Percentiles rank a stretch among this genome's conserved stretches.
These are phyloP conservation scores for Gymnothorax reevesii DNA, from an alignment of 2,797 vertebrate genomes.

Conservation along the genomic window DNA sequence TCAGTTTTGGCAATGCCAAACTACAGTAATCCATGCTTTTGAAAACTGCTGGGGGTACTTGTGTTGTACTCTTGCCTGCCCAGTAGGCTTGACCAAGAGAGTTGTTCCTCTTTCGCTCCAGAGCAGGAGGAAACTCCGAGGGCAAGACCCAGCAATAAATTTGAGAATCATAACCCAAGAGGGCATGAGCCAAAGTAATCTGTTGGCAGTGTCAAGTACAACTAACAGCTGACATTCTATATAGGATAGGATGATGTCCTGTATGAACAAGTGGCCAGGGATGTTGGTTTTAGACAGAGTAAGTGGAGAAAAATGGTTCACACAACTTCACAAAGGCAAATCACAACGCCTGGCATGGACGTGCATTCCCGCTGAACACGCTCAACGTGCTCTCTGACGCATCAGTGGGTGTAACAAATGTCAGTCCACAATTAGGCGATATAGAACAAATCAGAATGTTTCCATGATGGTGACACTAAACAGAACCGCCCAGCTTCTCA, in stretches of 20 bases:
- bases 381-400: no score
- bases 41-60: neutral
- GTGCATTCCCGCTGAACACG: no score
- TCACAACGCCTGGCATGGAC: no score
- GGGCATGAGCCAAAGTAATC: neutral
- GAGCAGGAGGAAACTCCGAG: no score
- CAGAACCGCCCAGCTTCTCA: no score
- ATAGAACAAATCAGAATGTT: no score
- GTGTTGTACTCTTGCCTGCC: neutral
- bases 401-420: no score
- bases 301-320: neutral
- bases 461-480: no score
- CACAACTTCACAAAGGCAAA: no score
- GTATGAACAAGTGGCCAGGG: neutral
- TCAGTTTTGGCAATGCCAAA: neutral
- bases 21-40: neutral
- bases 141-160: neutral
- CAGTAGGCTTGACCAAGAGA: neutral
- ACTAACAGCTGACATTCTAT: neutral
- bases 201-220: neutral
- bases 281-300: neutral
- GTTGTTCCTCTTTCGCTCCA: neutral
- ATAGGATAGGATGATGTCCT: neutral
- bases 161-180: neutral
- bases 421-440: no score